Percentiles rank a stretch among this genome's conserved stretches.
These are phyloP conservation scores for Oreotragus oreotragus DNA, from an alignment of 2,113 vertebrate species.

Conservation along the genomic window DNA sequence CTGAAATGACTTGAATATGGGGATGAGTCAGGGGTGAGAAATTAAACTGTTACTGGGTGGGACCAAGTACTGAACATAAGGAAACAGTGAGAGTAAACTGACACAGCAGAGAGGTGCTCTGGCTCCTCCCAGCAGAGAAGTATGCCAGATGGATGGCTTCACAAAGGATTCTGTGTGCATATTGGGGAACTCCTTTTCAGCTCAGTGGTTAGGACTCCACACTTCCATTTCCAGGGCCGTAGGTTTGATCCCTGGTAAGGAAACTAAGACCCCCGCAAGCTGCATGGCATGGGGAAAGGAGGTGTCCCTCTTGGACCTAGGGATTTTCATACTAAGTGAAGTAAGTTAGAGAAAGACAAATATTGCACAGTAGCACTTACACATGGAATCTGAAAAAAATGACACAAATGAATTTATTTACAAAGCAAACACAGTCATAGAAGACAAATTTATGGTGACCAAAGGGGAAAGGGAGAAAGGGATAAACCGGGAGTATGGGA, in stretches of 20 bases:
- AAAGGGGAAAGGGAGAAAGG: background rate
- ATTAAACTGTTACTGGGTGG: background rate
- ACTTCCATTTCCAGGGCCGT: background rate
- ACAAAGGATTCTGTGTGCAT: background rate
- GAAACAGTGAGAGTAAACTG: background rate
- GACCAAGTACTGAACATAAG: background rate
- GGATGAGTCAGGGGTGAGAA: background rate
- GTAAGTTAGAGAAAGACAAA: background rate
- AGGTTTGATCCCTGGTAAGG: background rate
- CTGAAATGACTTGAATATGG: background rate
- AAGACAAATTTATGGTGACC: background rate
- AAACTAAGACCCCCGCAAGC: background rate
- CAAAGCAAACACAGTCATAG: background rate
- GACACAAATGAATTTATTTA: background rate
- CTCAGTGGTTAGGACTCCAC: background rate
- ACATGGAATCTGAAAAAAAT: background rate
- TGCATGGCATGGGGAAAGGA: background rate
- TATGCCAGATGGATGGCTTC: background rate
- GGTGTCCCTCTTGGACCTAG: background rate
- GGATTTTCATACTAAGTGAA: background rate
- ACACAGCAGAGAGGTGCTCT: background rate
- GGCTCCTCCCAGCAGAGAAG: background rate
- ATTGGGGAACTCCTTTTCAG: background rate
- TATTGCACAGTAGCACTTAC: background rate
- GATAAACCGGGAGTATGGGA: background rate